Evolutionary conservation across 2,797 vertebrate species (phyloP).

Genomic region (Rhadinocentrus ornatus): DNA sequence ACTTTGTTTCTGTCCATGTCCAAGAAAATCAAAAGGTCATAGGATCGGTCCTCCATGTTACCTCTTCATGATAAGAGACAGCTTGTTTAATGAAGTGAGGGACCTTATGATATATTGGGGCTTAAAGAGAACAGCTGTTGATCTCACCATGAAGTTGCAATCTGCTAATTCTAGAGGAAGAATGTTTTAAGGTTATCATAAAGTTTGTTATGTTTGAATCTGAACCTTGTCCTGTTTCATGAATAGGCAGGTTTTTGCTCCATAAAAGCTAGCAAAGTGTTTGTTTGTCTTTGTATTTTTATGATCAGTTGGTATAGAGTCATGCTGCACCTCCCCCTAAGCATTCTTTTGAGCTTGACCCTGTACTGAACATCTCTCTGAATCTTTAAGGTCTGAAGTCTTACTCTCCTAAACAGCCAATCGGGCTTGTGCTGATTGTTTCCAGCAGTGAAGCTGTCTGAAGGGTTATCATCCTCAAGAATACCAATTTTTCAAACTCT

Average conservation of each 20-base stretch:
- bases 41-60: neutral
- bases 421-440: conserved; percentile 71
- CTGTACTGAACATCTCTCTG: conserved; percentile 53
- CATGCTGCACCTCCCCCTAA: conserved; percentile 30
- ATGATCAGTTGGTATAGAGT: conserved; percentile 21
- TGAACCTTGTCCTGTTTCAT: neutral
- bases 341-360: conserved; percentile 52
- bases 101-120: neutral
- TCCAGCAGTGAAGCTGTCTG: conserved; percentile 65
- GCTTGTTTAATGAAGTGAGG: neutral
- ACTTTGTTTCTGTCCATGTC: neutral
- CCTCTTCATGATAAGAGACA: neutral
- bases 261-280: conserved; percentile 20
- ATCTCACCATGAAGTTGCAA: neutral
- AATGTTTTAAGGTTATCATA: neutral
- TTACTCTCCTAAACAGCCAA: conserved; percentile 59
- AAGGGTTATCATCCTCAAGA: conserved; percentile 61
- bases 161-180: neutral
- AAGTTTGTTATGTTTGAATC: neutral
- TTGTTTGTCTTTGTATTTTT: conserved; percentile 17
- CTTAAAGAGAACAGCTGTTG: neutral
- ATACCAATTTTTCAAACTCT: conserved; percentile 73
- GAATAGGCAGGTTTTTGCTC: neutral
- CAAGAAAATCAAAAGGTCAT: neutral
- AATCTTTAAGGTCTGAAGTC: conserved; percentile 56